These are phyloP conservation scores for Caenorhabditis drosophilae DNA, from an alignment of 2,888 invertebrate species.

Conservation along the genomic window DNA sequence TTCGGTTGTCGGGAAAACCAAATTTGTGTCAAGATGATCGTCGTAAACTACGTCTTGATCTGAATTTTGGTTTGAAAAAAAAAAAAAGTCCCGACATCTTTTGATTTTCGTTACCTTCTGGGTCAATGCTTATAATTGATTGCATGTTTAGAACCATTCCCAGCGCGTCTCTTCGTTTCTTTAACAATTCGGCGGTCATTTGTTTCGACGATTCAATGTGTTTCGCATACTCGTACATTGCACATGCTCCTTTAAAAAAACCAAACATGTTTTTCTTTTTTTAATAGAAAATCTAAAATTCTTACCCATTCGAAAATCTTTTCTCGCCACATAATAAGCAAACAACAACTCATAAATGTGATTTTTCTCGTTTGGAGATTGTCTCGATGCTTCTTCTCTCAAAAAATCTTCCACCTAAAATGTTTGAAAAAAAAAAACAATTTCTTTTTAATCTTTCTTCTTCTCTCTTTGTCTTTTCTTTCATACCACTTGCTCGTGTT, in stretches of 20 bases:
- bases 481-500: constrained; percentile 19
- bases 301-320: constrained; percentile 37
- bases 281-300: not conserved
- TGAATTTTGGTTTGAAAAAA: too few species aligned
- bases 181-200: constrained; percentile 47
- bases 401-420: constrained; percentile 39
- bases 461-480: not conserved
- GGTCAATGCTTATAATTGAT: constrained; percentile 30
- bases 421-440: not conserved
- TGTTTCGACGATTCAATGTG: constrained; percentile 42
- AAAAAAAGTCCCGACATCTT: too few species aligned
- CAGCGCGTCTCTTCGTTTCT: constrained; percentile 49
- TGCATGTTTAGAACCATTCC: constrained; percentile 46
- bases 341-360: constrained; percentile 45
- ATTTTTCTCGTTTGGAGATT: constrained; percentile 24
- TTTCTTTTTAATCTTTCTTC: not conserved
- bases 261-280: not conserved
- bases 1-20: constrained; percentile 23
- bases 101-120: too few species aligned
- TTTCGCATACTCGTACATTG: constrained; percentile 51
- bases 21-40: constrained; percentile 19
- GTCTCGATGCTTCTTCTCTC: constrained; percentile 32
- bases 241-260: constrained; percentile 41
- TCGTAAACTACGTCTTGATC: constrained; percentile 17
- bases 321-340: constrained; percentile 32